phyloP scores from a whole-genome alignment of 2,113 vertebrate species.

The Gymnobelideus leadbeateri region DNA sequence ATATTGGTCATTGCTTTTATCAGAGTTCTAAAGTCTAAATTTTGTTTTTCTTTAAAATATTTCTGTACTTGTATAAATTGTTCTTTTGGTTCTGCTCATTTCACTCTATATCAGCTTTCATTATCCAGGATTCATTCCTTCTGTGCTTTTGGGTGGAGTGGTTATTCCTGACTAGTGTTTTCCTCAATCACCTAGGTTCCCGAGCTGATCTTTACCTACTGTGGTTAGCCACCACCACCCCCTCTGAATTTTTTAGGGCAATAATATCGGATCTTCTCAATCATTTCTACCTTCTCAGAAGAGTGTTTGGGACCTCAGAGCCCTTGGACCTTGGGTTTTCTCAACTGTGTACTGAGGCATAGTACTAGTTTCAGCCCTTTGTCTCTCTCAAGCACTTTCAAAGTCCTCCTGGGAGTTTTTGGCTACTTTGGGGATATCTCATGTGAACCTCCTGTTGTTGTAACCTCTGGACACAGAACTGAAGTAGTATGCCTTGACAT shows the following conservation, averaged over 20 bases:
- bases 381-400: neutral
- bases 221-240: neutral
- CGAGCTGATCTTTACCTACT: neutral
- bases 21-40: neutral
- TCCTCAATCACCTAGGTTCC: neutral
- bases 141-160: neutral
- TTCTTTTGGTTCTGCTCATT: neutral
- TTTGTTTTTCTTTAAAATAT: neutral
- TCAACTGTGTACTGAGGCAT: neutral
- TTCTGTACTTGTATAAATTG: neutral
- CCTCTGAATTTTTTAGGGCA: neutral
- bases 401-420: neutral
- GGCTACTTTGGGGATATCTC: neutral
- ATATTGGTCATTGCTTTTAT: neutral
- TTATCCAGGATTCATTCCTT: neutral
- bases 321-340: neutral
- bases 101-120: neutral
- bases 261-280: neutral
- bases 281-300: neutral
- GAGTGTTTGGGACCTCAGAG: neutral
- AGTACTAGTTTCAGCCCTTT: neutral
- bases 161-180: neutral
- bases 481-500: too few species aligned
- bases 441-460: neutral
- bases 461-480: neutral